A percentile compares a stretch with the other conserved stretches of the same genome.
These are phyloP conservation scores for Gallinago stenura DNA, from an alignment of 2,797 vertebrate genomes.

Conservation along the genomic window DNA sequence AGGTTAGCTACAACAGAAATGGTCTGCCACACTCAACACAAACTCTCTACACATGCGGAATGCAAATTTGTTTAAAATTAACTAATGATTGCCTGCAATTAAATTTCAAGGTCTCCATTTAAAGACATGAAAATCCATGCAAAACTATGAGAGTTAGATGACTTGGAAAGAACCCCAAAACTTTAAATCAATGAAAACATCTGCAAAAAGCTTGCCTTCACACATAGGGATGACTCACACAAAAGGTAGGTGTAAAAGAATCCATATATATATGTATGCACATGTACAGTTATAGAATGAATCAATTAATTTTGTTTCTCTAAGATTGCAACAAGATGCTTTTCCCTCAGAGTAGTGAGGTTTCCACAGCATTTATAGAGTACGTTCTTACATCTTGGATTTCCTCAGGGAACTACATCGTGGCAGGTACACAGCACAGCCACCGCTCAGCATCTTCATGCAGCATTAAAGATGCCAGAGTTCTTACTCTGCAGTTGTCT, in stretches of 20 bases:
- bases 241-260: neutral
- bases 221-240: neutral
- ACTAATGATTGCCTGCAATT: neutral
- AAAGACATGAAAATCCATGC: neutral
- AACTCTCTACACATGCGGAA: neutral
- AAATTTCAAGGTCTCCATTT: neutral
- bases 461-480: neutral
- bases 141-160: neutral
- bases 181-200: neutral
- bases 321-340: neutral
- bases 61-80: neutral
- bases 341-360: neutral
- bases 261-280: neutral
- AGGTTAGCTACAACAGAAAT: neutral
- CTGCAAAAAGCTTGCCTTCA: neutral
- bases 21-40: neutral
- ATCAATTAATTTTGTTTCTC: neutral
- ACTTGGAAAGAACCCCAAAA: neutral
- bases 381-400: neutral
- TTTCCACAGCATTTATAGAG: neutral
- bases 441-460: neutral
- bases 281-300: neutral
- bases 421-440: neutral
- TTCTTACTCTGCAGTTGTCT: neutral
- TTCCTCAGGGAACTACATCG: neutral